Evolutionary conservation across 1,140 invertebrate genomes (phyloP), one percentile per base, ranked within the genome.

Genomic region (Thaumetopoea pityocampa): DNA sequence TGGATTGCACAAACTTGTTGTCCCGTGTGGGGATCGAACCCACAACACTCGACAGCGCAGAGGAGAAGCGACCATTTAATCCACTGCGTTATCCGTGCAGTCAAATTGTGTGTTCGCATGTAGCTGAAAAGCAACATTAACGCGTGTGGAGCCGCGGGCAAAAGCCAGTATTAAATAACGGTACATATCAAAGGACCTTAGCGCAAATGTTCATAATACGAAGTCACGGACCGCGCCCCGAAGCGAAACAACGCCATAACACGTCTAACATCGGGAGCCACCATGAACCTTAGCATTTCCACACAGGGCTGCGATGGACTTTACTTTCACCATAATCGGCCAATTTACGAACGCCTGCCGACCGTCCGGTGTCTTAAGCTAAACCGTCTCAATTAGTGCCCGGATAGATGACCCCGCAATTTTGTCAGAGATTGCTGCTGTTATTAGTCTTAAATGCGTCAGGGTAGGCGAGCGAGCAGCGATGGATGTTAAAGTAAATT

Each of bases 361-460:
- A 71, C 58, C 67, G 69, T 58, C 64, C 76, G 77, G 67, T 68
- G 65, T 72, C 65, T 69, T 61, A 53, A 62, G 57, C 66, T 68
- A 74, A 80, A 78, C 76, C 76, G 77, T 83, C 79, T 83, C 79
- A 83, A 83, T 83, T 80, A 83, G 79, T 62, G 65, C 57, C 63
- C 62, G 56, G 61, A 73, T 72, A 67, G 76, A 80, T 79, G 79
- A 83, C 76, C 73, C 66, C 58, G 69, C 60, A 73, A 79, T 82
- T 82, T 77, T 55, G 71, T 61, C 68, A 67, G 52, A 66, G 66
- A 73, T 77, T 73, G 63, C 61, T 30, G 52, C 51, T 57, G 61
- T 59, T 74, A 71, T 73, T 67, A 68, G 73, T 61, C n/a, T 66
- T 77, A 72, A 77, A 65, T 70, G 67, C 61, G 67, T 62, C 38